These are phyloP conservation scores for Saccopteryx bilineata DNA, from an alignment of 2,113 vertebrate genomes.

Conservation along the genomic window DNA sequence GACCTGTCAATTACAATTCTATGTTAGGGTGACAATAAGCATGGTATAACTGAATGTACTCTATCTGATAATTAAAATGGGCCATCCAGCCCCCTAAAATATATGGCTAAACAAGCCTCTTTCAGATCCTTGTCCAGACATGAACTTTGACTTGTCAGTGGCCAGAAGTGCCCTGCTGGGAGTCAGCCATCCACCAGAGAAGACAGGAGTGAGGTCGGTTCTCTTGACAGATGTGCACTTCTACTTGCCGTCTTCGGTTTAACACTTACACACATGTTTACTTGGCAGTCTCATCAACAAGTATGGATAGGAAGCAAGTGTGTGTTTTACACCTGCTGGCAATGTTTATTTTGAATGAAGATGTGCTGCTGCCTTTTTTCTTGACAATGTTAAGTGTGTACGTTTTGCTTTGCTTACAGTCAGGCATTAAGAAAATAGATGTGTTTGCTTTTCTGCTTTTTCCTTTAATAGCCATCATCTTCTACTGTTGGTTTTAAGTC, in stretches of 20 bases:
- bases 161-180: not conserved
- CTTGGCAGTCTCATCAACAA: constrained; percentile 18
- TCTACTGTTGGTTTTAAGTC: not conserved
- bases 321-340: constrained; percentile 53
- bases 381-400: not conserved
- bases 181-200: not conserved
- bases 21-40: not conserved
- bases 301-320: not conserved
- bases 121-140: not conserved
- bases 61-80: not conserved
- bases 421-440: not conserved
- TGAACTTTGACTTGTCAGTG: not conserved
- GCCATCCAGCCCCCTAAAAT: not conserved
- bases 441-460: not conserved
- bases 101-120: not conserved
- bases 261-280: not conserved
- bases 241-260: not conserved
- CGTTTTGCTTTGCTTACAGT: constrained; percentile 34
- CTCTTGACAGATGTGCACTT: constrained; percentile 17
- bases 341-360: constrained; percentile 61
- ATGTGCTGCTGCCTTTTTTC: not conserved
- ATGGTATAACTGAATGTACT: not conserved
- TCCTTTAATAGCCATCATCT: not conserved
- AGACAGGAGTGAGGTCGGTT: not conserved
- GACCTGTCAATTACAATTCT: not conserved